Evolutionary conservation across 2,888 invertebrate species (phyloP).

Genomic region (Allacma fusca): DNA sequence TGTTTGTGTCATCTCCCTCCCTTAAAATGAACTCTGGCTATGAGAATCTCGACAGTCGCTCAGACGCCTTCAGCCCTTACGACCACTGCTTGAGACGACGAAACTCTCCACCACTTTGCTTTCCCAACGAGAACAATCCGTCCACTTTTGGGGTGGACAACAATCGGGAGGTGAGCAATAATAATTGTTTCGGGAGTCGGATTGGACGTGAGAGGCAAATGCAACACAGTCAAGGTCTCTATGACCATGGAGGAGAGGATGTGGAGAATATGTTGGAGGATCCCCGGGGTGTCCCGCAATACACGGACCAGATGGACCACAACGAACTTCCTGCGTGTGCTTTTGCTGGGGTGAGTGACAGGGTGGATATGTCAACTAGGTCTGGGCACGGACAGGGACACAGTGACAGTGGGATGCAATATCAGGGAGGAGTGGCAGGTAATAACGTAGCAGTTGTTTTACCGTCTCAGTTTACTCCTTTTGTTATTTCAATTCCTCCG

Average conservation of each 20-base stretch:
- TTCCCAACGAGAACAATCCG: too few relatives aligned
- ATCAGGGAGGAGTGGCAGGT: constrained; percentile 14
- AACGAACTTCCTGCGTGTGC: constrained; percentile 58
- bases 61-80: constrained; percentile 27
- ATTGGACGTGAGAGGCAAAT: not conserved
- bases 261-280: constrained; percentile 31
- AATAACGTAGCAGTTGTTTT: too few relatives aligned
- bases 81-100: not conserved
- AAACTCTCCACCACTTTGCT: not conserved
- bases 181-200: not conserved
- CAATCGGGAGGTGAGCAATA: not conserved
- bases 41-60: constrained; percentile 23
- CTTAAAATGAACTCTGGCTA: constrained; percentile 27
- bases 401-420: constrained; percentile 4
- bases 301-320: constrained; percentile 36
- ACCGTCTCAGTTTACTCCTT: too few relatives aligned
- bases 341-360: constrained; percentile 46
- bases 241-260: constrained; percentile 3
- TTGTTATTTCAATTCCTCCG: too few relatives aligned
- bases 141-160: not conserved
- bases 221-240: not conserved
- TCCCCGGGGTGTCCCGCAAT: constrained; percentile 17
- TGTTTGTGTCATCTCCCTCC: too few relatives aligned
- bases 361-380: constrained; percentile 21
- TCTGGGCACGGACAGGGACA: not conserved